Percentiles rank a stretch among this genome's conserved stretches.
These are phyloP conservation scores for Oncorhynchus kisutch DNA, from an alignment of 2,113 vertebrate species.

Conservation along the genomic window DNA sequence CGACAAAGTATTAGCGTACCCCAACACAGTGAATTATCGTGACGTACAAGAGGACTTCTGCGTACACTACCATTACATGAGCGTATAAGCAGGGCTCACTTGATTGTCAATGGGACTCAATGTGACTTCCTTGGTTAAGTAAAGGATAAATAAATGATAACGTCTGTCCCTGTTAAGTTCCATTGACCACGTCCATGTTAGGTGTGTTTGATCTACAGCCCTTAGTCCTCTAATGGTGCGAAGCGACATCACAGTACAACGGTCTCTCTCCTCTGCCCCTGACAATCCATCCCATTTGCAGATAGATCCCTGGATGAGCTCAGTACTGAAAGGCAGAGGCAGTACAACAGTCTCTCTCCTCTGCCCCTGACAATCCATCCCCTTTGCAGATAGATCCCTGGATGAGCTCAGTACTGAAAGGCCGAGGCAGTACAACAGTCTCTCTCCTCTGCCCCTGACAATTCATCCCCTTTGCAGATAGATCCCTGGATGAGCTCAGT, in stretches of 20 bases:
- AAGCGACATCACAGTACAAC: slow-evolving; percentile 55
- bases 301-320: too few relatives aligned
- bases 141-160: slow-evolving; percentile 18
- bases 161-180: slow-evolving; percentile 40
- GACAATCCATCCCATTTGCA: too few relatives aligned
- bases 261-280: too few relatives aligned
- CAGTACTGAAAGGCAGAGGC: too few relatives aligned
- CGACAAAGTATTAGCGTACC: slow-evolving; percentile 54
- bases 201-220: slow-evolving; percentile 64
- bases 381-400: too few relatives aligned
- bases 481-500: too few relatives aligned
- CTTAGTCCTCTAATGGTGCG: slow-evolving; percentile 61
- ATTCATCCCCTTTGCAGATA: too few relatives aligned
- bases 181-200: slow-evolving; percentile 48
- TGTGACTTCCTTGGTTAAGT: background rate
- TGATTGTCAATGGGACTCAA: background rate
- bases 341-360: too few relatives aligned
- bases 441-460: too few relatives aligned
- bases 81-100: slow-evolving; percentile 35
- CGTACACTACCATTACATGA: slow-evolving; percentile 55
- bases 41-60: slow-evolving; percentile 34
- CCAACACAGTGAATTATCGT: slow-evolving; percentile 47
- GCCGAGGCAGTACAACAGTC: too few relatives aligned
- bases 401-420: too few relatives aligned
- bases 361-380: too few relatives aligned